Base-by-base conservation (phyloP, 2,797 vertebrate genomes). In the Halcyon chelicuti region DNA sequence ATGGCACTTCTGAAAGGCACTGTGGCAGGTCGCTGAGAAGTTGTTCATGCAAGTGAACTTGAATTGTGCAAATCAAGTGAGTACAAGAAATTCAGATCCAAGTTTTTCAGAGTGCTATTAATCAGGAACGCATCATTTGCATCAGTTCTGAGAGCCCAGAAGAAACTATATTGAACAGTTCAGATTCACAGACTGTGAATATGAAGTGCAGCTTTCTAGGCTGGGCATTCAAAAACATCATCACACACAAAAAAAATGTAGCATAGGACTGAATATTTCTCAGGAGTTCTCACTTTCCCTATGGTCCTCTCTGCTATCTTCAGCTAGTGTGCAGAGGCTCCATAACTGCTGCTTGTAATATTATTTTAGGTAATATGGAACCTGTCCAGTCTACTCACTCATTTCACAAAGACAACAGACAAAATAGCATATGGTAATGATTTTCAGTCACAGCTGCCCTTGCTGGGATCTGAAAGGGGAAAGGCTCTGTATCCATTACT, bases 371-470 rank as follows among this genome's bases (percentile, higher is more conserved):
- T 71, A 83, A 83, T 77, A 79, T 78, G 72, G 87, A 93, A 84
- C 31, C 51, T 91, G 85, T 90, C 82, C 75, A 66, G 78, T 60
- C 67, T 71, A 83, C 60, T 94, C 95, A 71, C 49, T 89, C 68
- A 44, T 96, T 93, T 87, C 52, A 82, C 55, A 71, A 70, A 77
- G 86, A 82, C 0, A 1, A 87, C 72, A 94, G 86, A 91, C 65
- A 70, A 93, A 96, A 92, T 37, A 95, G 52, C 71, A 63, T 70
- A 87, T 40, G 44, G 74, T 76, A 90, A 95, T 88, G 60, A 95
- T 81, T 57, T 96, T 67, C 80, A 86, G 80, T 49, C 80, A 67
- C 4, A 1, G 90, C 26, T 91, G 90, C 57, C 88, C 74, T 92
- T 93, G 70, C 40, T 67, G 78, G 47, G 54, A 88, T 77, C 77